A percentile compares a stretch with the other conserved stretches of the same genome.
Evolutionary conservation across 2,797 vertebrate genomes (phyloP).

Genomic region (Myotis daubentonii): DNA sequence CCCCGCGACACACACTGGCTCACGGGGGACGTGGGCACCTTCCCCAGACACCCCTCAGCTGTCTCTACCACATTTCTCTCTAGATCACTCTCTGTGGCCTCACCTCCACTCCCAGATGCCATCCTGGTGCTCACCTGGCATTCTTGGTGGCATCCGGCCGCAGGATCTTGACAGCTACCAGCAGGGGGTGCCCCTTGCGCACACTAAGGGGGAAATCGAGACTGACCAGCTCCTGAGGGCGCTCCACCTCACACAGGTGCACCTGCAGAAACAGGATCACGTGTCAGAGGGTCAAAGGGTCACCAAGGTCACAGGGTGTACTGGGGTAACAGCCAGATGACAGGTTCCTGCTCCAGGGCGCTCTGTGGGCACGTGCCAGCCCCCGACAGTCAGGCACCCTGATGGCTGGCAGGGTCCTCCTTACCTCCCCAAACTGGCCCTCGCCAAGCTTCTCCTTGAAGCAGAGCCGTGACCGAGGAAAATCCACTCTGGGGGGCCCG

Average conservation of each 20-base stretch:
- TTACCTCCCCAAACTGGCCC: conserved; percentile 97
- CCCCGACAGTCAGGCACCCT: not conserved
- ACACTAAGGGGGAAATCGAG: conserved; percentile 93
- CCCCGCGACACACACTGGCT: accelerated
- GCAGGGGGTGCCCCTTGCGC: conserved; percentile 92
- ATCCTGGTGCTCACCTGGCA: conserved; percentile 88
- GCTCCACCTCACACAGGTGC: conserved; percentile 95
- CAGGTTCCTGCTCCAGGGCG: not conserved
- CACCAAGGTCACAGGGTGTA: not conserved
- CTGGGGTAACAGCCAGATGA: not conserved
- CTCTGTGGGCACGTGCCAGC: not conserved
- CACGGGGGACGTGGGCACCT: not conserved
- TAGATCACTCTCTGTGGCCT: not conserved
- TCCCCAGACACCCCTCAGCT: not conserved
- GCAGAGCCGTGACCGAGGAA: conserved; percentile 91
- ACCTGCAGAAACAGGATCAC: conserved; percentile 84
- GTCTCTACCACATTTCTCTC: not conserved
- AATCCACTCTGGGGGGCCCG: conserved; percentile 87
- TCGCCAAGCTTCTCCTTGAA: conserved; percentile 97
- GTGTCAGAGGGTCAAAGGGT: not conserved
- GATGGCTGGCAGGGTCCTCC: not conserved
- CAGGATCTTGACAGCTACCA: conserved; percentile 96
- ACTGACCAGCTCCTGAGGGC: conserved; percentile 91
- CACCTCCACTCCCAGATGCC: not conserved
- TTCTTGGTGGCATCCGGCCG: conserved; percentile 96